phyloP scores from a whole-genome alignment of 2,888 invertebrate genomes.

The Ennomos fuscantarius region DNA sequence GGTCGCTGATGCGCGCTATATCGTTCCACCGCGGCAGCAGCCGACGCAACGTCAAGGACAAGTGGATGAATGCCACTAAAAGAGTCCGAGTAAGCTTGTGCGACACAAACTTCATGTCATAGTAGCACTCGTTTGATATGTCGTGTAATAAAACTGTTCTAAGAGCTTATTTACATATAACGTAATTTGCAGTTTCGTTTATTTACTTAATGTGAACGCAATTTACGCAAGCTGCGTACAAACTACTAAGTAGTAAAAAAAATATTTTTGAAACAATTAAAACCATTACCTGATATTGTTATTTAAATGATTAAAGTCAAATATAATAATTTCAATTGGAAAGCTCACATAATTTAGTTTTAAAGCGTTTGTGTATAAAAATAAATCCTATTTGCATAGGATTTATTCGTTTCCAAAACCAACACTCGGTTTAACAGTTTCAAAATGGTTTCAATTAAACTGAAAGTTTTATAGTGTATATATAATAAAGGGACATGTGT shows the following conservation, averaged over 20 bases:
- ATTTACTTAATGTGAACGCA: slow-evolving; percentile 14
- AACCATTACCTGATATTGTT: too few relatives aligned
- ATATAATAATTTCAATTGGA: too few relatives aligned
- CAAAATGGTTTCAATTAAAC: slow-evolving; percentile 25
- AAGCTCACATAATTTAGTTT: neutral
- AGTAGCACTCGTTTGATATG: slow-evolving; percentile 20
- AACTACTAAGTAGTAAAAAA: neutral
- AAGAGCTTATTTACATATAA: too few relatives aligned
- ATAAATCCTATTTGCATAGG: slow-evolving; percentile 14
- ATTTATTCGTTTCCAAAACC: slow-evolving; percentile 23
- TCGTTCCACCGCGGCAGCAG: slow-evolving; percentile 87
- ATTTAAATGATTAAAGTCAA: too few relatives aligned
- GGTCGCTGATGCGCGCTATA: slow-evolving; percentile 86
- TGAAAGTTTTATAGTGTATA: slow-evolving; percentile 18
- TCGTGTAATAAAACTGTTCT: slow-evolving; percentile 39
- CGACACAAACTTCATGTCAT: slow-evolving; percentile 34
- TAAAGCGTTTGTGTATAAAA: slow-evolving; percentile 2
- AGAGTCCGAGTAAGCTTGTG: slow-evolving; percentile 90
- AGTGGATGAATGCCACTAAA: slow-evolving; percentile 89
- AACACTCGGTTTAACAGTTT: slow-evolving; percentile 7
- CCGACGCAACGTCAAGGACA: slow-evolving; percentile 80
- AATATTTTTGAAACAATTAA: too few relatives aligned
- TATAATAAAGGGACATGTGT: slow-evolving; percentile 23
- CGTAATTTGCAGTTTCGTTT: neutral
- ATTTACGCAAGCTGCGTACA: slow-evolving; percentile 17